Evolutionary conservation across 1,140 invertebrate genomes (phyloP).

Genomic region (Hermetia illucens): DNA sequence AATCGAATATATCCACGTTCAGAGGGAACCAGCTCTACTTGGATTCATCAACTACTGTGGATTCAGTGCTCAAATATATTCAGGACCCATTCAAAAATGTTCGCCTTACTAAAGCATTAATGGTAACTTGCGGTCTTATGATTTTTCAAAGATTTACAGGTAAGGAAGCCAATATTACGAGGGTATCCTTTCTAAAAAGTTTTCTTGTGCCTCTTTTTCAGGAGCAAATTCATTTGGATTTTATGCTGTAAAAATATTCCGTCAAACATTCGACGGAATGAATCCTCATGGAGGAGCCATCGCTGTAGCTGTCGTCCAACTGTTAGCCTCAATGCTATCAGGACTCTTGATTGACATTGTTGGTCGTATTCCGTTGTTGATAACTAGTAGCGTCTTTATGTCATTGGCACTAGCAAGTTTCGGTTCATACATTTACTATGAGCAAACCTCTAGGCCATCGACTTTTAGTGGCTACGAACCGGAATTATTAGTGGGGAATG

Average conservation of each 20-base stretch:
- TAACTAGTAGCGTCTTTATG: slow-evolving; percentile 70
- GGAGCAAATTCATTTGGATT: slow-evolving; percentile 75
- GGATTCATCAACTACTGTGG: slow-evolving; percentile 1
- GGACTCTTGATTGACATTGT: slow-evolving; percentile 69
- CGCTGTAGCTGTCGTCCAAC: slow-evolving; percentile 65
- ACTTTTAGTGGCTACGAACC: slow-evolving; percentile 34
- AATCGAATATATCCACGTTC: slow-evolving; percentile 45
- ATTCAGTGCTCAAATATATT: slow-evolving; percentile 4
- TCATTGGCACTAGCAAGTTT: slow-evolving; percentile 66
- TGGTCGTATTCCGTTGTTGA: slow-evolving; percentile 63
- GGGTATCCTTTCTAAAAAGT: not conserved
- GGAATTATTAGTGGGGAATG: slow-evolving; percentile 35
- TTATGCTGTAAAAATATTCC: slow-evolving; percentile 70
- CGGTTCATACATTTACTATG: slow-evolving; percentile 65
- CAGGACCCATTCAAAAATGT: slow-evolving; percentile 12
- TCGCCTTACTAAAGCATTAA: slow-evolving; percentile 44
- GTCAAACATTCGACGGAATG: slow-evolving; percentile 63
- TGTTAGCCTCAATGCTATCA: slow-evolving; percentile 63
- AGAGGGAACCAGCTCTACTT: slow-evolving; percentile 14
- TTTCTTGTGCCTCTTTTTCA: slow-evolving; percentile 27
- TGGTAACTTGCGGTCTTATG: slow-evolving; percentile 74
- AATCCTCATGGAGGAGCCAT: slow-evolving; percentile 75
- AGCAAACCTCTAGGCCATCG: slow-evolving; percentile 37
- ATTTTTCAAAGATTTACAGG: slow-evolving; percentile 61
- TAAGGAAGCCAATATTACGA: not conserved